A percentile compares a stretch with the other conserved stretches of the same genome.
phyloP scores from a whole-genome alignment of 2,113 vertebrate genomes.

The Psittacus erithacus region DNA sequence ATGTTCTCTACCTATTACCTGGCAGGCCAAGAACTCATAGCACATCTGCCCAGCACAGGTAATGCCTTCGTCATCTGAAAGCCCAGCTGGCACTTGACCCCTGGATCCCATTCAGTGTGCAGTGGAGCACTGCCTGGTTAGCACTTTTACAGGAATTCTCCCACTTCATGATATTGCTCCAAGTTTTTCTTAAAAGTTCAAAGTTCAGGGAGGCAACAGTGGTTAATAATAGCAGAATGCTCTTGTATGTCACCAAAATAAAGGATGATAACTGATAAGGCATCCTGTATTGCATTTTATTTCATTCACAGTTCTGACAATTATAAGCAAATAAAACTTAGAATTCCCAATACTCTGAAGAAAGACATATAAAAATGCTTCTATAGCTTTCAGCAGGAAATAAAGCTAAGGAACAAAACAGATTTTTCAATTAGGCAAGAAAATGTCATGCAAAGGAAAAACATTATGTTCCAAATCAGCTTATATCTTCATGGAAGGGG shows the following conservation, averaged over 20 bases:
- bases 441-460: neutral
- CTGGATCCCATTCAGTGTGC: neutral
- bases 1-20: rapidly evolving
- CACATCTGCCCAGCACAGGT: neutral
- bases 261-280: neutral
- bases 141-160: neutral
- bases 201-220: neutral
- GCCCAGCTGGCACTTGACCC: neutral
- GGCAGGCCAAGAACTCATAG: neutral
- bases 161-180: neutral
- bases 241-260: neutral
- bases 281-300: neutral
- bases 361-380: neutral
- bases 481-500: neutral
- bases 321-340: too few species aligned
- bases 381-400: neutral
- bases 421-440: neutral
- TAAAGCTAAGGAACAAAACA: neutral
- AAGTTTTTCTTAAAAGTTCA: neutral
- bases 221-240: neutral
- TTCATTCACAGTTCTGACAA: too few species aligned
- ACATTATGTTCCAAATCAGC: neutral
- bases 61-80: neutral
- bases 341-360: neutral
- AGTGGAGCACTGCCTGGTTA: neutral